These are phyloP conservation scores for Ranitomeya imitator DNA, from an alignment of 2,113 vertebrate genomes.

Conservation along the genomic window DNA sequence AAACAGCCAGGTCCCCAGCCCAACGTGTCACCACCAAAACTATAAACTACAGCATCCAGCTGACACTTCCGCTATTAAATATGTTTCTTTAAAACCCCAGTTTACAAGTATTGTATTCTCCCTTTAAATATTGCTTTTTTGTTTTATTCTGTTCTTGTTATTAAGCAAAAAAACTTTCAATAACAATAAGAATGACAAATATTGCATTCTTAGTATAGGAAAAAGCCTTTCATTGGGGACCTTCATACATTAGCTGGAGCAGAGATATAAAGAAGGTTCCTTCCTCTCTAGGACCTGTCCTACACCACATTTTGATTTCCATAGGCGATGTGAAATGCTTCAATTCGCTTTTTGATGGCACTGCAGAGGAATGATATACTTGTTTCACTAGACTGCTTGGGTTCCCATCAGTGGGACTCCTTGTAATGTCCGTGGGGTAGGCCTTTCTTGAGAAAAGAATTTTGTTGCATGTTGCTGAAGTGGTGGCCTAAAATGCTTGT, in stretches of 20 bases:
- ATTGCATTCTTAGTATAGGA: too few relatives aligned
- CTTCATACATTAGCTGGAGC: not conserved
- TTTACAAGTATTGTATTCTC: not conserved
- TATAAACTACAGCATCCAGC: not conserved
- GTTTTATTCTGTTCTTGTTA: too few relatives aligned
- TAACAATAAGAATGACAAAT: too few relatives aligned
- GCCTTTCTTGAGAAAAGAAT: too few relatives aligned
- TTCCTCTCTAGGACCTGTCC: not conserved
- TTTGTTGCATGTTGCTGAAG: too few relatives aligned
- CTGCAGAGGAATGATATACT: not conserved
- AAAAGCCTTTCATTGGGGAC: not conserved
- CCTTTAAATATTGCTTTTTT: too few relatives aligned
- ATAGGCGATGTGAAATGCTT: not conserved
- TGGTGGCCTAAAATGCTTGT: too few relatives aligned
- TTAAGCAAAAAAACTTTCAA: too few relatives aligned
- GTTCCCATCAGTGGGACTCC: too few relatives aligned
- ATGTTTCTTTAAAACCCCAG: not conserved
- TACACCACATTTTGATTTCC: not conserved
- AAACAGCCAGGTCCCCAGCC: not conserved
- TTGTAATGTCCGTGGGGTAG: too few relatives aligned
- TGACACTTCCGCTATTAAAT: not conserved
- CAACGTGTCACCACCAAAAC: not conserved
- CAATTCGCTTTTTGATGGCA: not conserved
- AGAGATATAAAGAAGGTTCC: not conserved
- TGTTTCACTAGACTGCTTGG: not conserved